Conservation (phyloP, 2,113 vertebrate species). For the Siniperca knerii region DNA sequence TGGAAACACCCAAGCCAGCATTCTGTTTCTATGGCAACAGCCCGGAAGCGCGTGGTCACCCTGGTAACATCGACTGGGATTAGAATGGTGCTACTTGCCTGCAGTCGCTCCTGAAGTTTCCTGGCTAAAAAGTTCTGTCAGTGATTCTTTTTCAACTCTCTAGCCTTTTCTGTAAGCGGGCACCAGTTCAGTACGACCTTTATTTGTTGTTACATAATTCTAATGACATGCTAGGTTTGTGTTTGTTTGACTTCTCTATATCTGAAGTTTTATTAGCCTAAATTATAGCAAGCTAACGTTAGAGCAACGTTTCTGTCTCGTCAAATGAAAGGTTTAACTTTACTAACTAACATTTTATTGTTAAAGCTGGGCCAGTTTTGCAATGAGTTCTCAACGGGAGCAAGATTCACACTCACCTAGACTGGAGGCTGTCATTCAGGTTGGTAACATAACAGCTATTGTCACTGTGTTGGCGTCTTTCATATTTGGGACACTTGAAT, state of each 20-base stretch:
- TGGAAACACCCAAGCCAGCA: constrained; percentile 70
- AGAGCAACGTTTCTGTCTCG: neutral
- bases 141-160: neutral
- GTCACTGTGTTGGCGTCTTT: no score
- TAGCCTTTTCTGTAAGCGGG: neutral
- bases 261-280: neutral
- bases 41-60: constrained; percentile 68
- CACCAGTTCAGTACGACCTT: neutral
- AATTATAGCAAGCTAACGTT: neutral
- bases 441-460: constrained; percentile 37
- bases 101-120: constrained; percentile 24
- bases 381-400: constrained; percentile 73
- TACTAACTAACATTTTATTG: neutral
- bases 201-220: neutral
- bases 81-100: neutral
- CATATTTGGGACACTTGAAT: neutral
- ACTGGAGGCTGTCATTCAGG: constrained; percentile 85
- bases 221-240: neutral
- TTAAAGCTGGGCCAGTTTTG: neutral
- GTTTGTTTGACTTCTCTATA: neutral
- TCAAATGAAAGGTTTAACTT: neutral
- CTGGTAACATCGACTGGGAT: constrained; percentile 53
- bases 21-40: constrained; percentile 74
- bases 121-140: neutral
- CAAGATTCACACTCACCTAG: constrained; percentile 54